A percentile compares a stretch with the other conserved stretches of the same genome.
These are phyloP conservation scores for Takifugu bimaculatus DNA, from an alignment of 2,113 vertebrate genomes.

Conservation along the genomic window DNA sequence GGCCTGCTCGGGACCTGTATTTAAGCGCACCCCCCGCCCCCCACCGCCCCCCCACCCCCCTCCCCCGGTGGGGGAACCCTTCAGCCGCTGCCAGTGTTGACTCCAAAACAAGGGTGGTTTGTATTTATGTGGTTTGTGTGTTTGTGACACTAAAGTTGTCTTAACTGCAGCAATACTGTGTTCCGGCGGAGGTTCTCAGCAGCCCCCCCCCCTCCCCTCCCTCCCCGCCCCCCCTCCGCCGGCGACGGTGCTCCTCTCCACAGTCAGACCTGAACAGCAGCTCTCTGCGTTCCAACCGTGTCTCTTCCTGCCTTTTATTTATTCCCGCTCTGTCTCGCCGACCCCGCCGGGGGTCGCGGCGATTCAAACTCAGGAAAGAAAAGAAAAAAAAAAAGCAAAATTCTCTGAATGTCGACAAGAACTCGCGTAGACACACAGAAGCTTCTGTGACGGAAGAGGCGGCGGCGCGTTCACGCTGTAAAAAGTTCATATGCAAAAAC, in stretches of 20 bases:
- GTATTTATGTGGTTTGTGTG: slow-evolving; percentile 72
- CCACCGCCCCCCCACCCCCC: slow-evolving; percentile 11
- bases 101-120: slow-evolving; percentile 68
- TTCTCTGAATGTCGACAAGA: slow-evolving; percentile 98
- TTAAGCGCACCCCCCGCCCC: too few relatives aligned
- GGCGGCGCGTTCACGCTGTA: slow-evolving; percentile 87
- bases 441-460: slow-evolving; percentile 88
- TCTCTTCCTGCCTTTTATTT: slow-evolving; percentile 49
- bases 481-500: slow-evolving; percentile 91
- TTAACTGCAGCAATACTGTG: slow-evolving; percentile 84
- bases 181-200: slow-evolving; percentile 72
- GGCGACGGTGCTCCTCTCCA: slow-evolving; percentile 74
- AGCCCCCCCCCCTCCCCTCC: slow-evolving; percentile 22
- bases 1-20: too few relatives aligned
- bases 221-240: slow-evolving; percentile 6
- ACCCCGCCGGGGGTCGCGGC: slow-evolving; percentile 77
- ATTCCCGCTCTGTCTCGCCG: slow-evolving; percentile 46
- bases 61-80: slow-evolving; percentile 74
- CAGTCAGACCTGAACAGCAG: slow-evolving; percentile 81
- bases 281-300: slow-evolving; percentile 35
- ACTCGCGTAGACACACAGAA: slow-evolving; percentile 79
- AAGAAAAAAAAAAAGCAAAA: slow-evolving; percentile 40
- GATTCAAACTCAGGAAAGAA: slow-evolving; percentile 95
- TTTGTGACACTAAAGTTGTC: slow-evolving; percentile 81
- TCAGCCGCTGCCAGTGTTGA: slow-evolving; percentile 85